Conservation (phyloP, 2,888 invertebrate species). For the Crocallis elinguaria region DNA sequence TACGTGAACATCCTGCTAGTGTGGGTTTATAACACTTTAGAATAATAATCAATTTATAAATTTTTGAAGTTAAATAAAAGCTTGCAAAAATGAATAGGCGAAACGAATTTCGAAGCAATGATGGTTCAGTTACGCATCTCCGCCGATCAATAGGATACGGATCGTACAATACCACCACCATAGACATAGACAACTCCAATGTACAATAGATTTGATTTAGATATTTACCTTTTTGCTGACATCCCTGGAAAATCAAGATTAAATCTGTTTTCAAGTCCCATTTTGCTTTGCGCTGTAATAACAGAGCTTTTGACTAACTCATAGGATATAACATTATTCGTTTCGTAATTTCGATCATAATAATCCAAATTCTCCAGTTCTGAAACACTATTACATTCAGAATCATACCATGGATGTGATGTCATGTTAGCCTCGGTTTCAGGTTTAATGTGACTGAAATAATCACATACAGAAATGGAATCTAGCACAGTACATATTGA, state of each 20-base stretch:
- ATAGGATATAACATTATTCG: conserved; percentile 57
- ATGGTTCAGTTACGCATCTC: too few relatives aligned
- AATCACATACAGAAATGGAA: conserved; percentile 72
- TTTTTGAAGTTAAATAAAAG: too few relatives aligned
- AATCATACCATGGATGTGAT: conserved; percentile 62
- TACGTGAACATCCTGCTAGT: too few relatives aligned
- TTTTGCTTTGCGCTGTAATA: conserved; percentile 45
- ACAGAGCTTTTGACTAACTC: conserved; percentile 52
- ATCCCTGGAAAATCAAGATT: conserved; percentile 57
- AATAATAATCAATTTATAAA: too few relatives aligned
- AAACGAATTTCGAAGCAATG: too few relatives aligned
- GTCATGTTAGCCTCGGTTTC: conserved; percentile 46
- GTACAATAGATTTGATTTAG: neutral
- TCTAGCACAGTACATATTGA: conserved; percentile 61
- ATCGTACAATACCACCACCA: too few relatives aligned
- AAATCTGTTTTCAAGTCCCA: conserved; percentile 44
- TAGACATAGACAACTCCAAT: too few relatives aligned
- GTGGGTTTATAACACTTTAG: too few relatives aligned
- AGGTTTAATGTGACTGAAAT: conserved; percentile 40
- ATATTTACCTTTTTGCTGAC: conserved; percentile 59
- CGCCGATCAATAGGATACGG: too few relatives aligned
- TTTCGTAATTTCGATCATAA: conserved; percentile 52
- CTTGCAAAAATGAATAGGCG: too few relatives aligned
- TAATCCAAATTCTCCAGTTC: conserved; percentile 62
- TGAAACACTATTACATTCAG: conserved; percentile 65